Conservation (phyloP, 2,888 invertebrate genomes). For the Lasioglossum calceatum region DNA sequence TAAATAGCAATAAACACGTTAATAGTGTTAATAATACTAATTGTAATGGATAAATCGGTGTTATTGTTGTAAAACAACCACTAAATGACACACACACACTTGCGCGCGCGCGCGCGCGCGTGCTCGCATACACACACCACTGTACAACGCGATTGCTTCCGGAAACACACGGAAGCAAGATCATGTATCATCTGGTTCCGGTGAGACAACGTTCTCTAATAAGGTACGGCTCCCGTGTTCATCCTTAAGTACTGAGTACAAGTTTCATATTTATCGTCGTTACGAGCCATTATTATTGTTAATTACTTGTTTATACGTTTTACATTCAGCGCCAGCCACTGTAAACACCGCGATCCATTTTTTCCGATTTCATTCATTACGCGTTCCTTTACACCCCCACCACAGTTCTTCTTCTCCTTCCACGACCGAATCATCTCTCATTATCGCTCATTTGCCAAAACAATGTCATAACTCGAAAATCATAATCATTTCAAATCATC, state of each 20-base stretch:
- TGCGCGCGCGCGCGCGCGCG: not conserved
- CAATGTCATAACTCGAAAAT: not conserved
- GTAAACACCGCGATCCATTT: not conserved
- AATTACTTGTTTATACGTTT: conserved; percentile 48
- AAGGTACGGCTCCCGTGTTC: conserved; percentile 48
- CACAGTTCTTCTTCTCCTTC: not conserved
- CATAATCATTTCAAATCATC: not conserved
- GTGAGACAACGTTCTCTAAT: conserved; percentile 44
- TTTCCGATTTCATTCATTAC: not conserved
- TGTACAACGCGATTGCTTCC: conserved; percentile 38
- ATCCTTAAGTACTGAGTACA: conserved; percentile 75
- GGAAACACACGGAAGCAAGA: conserved; percentile 3
- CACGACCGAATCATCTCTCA: not conserved
- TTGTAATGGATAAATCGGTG: conserved; percentile 41
- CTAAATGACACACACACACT: conserved; percentile 17
- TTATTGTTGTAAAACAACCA: conserved; percentile 42
- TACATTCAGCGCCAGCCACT: conserved; percentile 44
- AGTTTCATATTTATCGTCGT: conserved; percentile 61
- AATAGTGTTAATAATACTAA: conserved; percentile 55
- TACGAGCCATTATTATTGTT: conserved; percentile 60
- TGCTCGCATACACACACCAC: conserved; percentile 9
- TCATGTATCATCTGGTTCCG: conserved; percentile 23
- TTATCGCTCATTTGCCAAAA: conserved; percentile 1
- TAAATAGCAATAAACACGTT: conserved; percentile 46
- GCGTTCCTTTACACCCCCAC: not conserved